Percentiles rank a stretch among this genome's conserved stretches.
These are phyloP conservation scores for Suricata suricatta DNA, from an alignment of 2,113 vertebrate genomes.

Conservation along the genomic window DNA sequence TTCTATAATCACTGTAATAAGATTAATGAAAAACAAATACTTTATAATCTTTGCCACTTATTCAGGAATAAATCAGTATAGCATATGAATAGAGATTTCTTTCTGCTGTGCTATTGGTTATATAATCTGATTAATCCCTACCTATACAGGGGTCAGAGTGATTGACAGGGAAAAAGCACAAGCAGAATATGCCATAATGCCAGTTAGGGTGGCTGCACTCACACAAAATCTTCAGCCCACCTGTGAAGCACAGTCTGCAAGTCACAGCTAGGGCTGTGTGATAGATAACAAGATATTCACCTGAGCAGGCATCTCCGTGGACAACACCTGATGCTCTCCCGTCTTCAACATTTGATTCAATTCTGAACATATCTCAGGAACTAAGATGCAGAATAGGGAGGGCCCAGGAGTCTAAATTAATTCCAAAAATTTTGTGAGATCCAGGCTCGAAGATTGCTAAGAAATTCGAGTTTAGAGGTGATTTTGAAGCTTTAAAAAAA, in stretches of 20 bases:
- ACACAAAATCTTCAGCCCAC: not conserved
- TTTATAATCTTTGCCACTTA: slow-evolving; percentile 19
- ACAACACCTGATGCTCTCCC: not conserved
- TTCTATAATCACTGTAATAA: not conserved
- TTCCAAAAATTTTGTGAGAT: not conserved
- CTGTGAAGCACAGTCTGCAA: not conserved
- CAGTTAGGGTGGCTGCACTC: not conserved
- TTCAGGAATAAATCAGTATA: not conserved
- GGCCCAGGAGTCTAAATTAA: not conserved
- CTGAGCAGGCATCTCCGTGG: not conserved
- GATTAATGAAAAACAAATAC: slow-evolving; percentile 29
- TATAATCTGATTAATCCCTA: not conserved
- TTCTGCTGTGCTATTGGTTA: not conserved
- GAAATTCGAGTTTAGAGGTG: not conserved
- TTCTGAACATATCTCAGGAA: slow-evolving; percentile 12
- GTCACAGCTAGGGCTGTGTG: not conserved
- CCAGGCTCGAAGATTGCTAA: not conserved
- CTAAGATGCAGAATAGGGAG: not conserved
- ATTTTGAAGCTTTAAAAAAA: not conserved
- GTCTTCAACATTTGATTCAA: not conserved
- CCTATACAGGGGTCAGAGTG: not conserved
- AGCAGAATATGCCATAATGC: not conserved
- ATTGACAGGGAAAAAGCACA: not conserved
- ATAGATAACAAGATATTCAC: not conserved
- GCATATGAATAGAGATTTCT: not conserved